Evolutionary conservation across 2,888 invertebrate species (phyloP).

Genomic region (Lissonota sp.): DNA sequence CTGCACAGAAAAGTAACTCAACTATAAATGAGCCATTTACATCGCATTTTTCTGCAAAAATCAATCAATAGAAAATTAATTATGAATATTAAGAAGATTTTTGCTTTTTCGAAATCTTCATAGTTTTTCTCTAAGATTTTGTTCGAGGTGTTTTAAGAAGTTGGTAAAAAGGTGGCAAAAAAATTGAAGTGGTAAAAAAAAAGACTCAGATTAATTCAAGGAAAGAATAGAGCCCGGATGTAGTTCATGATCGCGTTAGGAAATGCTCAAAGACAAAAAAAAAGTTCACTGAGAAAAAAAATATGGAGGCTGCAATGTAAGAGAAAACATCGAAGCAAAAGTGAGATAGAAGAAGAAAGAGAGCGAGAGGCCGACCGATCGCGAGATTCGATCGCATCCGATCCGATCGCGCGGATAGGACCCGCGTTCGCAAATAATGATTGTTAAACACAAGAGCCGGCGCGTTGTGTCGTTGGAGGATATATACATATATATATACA

Average conservation of each 20-base stretch:
- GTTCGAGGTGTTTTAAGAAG: neutral
- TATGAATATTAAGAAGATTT: too few species aligned
- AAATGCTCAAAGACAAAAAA: constrained; percentile 20
- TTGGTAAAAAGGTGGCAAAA: too few species aligned
- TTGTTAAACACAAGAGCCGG: constrained; percentile 78
- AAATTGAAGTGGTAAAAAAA: neutral
- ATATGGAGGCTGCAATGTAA: constrained; percentile 35
- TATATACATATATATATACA: too few species aligned
- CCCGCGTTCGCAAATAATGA: constrained; percentile 79
- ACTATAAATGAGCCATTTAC: too few species aligned
- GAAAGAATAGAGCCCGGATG: constrained; percentile 30
- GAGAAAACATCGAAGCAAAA: neutral
- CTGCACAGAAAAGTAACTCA: too few species aligned
- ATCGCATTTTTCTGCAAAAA: too few species aligned
- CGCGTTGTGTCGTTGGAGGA: constrained; percentile 66
- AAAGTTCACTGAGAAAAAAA: constrained; percentile 13
- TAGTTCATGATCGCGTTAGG: constrained; percentile 34
- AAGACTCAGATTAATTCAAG: neutral
- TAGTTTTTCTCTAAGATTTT: too few species aligned
- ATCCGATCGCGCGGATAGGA: constrained; percentile 72
- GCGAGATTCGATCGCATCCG: constrained; percentile 69
- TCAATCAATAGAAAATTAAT: too few species aligned
- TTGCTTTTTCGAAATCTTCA: too few species aligned
- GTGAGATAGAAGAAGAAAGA: constrained; percentile 10
- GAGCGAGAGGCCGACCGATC: constrained; percentile 34